These are phyloP conservation scores for Helleia helle DNA, from an alignment of 2,888 invertebrate species.

Conservation along the genomic window DNA sequence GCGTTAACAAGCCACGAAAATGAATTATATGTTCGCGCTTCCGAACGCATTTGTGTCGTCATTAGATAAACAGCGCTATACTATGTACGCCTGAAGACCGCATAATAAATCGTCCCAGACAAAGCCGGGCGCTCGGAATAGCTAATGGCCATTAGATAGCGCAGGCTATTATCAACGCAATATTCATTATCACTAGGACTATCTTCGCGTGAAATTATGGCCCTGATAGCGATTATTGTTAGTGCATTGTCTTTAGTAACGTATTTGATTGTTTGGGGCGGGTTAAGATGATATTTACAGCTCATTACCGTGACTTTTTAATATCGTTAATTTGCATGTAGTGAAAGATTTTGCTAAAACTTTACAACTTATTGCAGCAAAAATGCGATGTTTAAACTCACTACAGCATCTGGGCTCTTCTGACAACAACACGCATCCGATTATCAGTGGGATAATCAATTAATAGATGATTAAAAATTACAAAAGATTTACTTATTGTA, in stretches of 20 bases:
- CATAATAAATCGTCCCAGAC: slow-evolving; percentile 23
- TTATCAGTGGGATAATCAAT: too few relatives aligned
- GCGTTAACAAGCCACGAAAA: too few relatives aligned
- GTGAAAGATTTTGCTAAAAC: too few relatives aligned
- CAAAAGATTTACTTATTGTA: too few relatives aligned
- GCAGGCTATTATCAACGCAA: slow-evolving; percentile 19
- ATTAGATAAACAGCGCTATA: slow-evolving; percentile 5
- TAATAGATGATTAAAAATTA: too few relatives aligned
- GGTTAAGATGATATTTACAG: not conserved
- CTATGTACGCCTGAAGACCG: slow-evolving; percentile 18
- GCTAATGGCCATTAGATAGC: slow-evolving; percentile 20
- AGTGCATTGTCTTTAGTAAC: slow-evolving; percentile 15
- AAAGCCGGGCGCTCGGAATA: slow-evolving; percentile 21
- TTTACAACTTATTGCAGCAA: too few relatives aligned
- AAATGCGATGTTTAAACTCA: too few relatives aligned
- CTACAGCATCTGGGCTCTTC: too few relatives aligned
- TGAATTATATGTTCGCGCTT: slow-evolving; percentile 1
- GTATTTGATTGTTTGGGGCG: slow-evolving; percentile 14
- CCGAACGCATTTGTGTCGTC: slow-evolving; percentile 5
- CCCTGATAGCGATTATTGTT: slow-evolving; percentile 15
- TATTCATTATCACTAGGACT: slow-evolving; percentile 15
- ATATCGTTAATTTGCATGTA: not conserved
- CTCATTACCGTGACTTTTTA: not conserved
- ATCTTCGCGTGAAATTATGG: slow-evolving; percentile 15
- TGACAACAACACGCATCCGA: too few relatives aligned